phyloP scores from a whole-genome alignment of 2,113 vertebrate genomes.

The Aptenodytes forsteri region DNA sequence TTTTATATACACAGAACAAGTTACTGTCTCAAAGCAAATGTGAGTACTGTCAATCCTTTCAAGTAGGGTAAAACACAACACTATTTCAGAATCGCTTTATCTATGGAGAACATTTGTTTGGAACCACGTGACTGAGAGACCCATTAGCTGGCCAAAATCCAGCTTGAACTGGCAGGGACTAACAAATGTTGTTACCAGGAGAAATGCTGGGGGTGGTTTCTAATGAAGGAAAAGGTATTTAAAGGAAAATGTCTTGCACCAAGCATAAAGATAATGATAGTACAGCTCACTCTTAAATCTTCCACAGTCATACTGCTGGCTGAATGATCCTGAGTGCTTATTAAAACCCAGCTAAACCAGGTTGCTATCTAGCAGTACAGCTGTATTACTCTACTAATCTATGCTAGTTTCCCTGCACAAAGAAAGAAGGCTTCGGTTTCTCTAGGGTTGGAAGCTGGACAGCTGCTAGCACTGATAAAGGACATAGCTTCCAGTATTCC shows the following conservation, averaged over 20 bases:
- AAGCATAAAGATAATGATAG: not conserved
- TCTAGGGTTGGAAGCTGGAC: not conserved
- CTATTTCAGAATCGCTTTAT: not conserved
- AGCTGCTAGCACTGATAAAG: not conserved
- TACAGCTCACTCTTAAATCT: not conserved
- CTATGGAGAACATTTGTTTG: not conserved
- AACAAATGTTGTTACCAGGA: not conserved
- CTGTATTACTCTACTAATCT: not conserved
- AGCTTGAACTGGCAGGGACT: not conserved
- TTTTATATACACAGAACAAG: not conserved
- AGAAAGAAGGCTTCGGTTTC: not conserved
- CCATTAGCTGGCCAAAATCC: not conserved
- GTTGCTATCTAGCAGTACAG: not conserved
- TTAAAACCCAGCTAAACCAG: not conserved
- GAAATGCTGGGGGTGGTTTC: not conserved
- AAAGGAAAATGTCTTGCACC: not conserved
- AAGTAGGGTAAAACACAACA: not conserved
- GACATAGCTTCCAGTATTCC: not conserved
- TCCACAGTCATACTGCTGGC: not conserved
- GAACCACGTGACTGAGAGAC: not conserved
- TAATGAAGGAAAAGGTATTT: not conserved
- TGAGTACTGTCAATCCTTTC: not conserved
- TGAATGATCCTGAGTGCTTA: not conserved
- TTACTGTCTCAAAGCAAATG: not conserved
- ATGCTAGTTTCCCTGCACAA: not conserved